phyloP scores from a whole-genome alignment of 2,797 vertebrate genomes.

The Pristis pectinata region DNA sequence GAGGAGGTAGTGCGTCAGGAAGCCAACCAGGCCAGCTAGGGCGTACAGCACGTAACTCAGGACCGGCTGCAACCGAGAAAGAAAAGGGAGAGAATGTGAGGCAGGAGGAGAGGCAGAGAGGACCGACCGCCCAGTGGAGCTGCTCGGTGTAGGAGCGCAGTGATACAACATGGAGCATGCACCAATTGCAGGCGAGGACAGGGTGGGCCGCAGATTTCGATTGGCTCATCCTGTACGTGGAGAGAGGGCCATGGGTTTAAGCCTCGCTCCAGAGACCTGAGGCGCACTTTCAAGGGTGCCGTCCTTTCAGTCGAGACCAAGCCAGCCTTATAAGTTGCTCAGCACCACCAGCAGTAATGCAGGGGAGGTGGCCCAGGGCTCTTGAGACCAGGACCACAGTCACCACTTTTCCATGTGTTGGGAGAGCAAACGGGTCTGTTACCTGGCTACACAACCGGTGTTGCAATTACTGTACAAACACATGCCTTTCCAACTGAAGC shows the following conservation, averaged over 20 bases:
- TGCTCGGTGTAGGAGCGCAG: too few species aligned
- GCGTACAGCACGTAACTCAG: conserved; percentile 79
- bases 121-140: background rate
- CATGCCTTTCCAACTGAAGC: too few species aligned
- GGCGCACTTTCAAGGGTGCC: too few species aligned
- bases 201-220: too few species aligned
- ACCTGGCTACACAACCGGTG: too few species aligned
- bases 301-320: background rate
- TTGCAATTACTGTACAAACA: too few species aligned
- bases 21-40: conserved; percentile 75
- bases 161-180: background rate
- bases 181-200: background rate
- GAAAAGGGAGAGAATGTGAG: background rate
- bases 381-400: too few species aligned
- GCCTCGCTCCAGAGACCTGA: background rate
- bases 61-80: conserved; percentile 64
- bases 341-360: too few species aligned
- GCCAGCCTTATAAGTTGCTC: too few species aligned
- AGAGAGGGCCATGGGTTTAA: background rate
- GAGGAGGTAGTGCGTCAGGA: conserved; percentile 82
- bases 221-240: background rate
- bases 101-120: background rate
- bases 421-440: too few species aligned
- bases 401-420: too few species aligned
- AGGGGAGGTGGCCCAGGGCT: too few species aligned